Evolutionary conservation across 1,140 invertebrate species (phyloP), one percentile per base, ranked within the genome.

Genomic region (Dufourea novaeangliae): DNA sequence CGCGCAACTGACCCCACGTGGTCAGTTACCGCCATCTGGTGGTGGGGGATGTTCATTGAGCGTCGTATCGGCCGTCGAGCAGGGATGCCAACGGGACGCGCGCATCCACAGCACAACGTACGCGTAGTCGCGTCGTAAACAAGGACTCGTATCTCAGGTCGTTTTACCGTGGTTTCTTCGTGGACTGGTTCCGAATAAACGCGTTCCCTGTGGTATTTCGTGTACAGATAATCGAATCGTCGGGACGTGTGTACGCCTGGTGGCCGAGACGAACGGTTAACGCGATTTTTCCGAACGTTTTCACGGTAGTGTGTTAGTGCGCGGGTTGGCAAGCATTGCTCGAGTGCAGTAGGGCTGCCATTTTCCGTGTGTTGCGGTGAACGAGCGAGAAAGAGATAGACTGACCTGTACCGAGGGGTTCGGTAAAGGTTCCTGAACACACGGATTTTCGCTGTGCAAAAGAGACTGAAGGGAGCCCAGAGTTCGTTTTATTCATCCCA

Each of bases 251-350:
- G 0, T 10, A 37, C 20, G 29, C 14, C n/a, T 8, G 46, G 4
- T 17, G 20, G 27, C 29, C 52, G 27, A 2, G 29, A n/a, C 4
- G 34, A 12, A 64, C 25, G 6, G 50, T 1, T 14, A 46, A 22
- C 52, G 70, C 57, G n/a, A 70, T 54, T 59, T 71, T 63, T 63
- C 54, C 77, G 62, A 34, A 44, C 37, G 50, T 41, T 44, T 39
- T 20, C 41, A 54, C 57, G 72, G 62, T 79, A 39, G 71, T 77
- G 39, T 57, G 80, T 77, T 59, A 79, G 73, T 86, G 74, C 71
- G 85, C 80, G 80, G 71, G 83, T 87, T 87, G 85, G 86, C 78
- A 85, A 78, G 83, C 86, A 71, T 83, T 86, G 82, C 68, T 82
- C 73, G 71, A 76, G 72, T 81, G 73, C 71, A 73, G 71, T 84